These are phyloP conservation scores for Parasteatoda lunata DNA, from an alignment of 2,888 invertebrate genomes.

Conservation along the genomic window DNA sequence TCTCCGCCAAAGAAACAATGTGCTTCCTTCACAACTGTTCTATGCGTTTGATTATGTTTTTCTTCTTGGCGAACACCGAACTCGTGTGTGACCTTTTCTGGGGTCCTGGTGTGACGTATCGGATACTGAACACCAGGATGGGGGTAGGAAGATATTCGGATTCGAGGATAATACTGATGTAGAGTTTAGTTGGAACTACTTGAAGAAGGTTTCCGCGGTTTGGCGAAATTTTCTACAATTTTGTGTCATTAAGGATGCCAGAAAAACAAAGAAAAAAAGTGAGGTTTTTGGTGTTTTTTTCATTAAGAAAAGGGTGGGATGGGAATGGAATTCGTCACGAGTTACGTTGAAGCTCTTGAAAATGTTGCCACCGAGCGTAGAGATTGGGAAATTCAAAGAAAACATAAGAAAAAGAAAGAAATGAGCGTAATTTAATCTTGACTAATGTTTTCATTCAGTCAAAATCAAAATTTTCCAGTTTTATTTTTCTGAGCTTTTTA, in stretches of 20 bases:
- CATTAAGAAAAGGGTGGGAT: no score
- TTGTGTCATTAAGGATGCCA: neutral
- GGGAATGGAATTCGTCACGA: no score
- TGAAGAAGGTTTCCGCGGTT: slow-evolving; percentile 8
- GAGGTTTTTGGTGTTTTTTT: neutral
- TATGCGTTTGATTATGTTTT: neutral
- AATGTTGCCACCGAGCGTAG: no score
- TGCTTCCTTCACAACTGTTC: slow-evolving; percentile 17
- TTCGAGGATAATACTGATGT: neutral
- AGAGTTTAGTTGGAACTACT: neutral
- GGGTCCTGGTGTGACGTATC: slow-evolving; percentile 3
- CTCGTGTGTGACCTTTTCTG: slow-evolving; percentile 15
- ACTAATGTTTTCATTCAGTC: no score
- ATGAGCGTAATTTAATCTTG: no score
- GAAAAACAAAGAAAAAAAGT: neutral
- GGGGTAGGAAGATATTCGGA: neutral
- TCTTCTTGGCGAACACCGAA: slow-evolving; percentile 16
- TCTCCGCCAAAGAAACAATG: slow-evolving; percentile 30
- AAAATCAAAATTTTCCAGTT: no score
- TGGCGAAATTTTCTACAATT: neutral
- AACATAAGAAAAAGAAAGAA: no score
- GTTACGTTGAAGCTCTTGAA: no score
- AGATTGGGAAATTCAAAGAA: no score
- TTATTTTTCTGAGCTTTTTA: no score
- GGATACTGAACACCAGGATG: slow-evolving; percentile 37